phyloP scores from a whole-genome alignment of 2,888 invertebrate genomes.

The Halictus ligatus region DNA sequence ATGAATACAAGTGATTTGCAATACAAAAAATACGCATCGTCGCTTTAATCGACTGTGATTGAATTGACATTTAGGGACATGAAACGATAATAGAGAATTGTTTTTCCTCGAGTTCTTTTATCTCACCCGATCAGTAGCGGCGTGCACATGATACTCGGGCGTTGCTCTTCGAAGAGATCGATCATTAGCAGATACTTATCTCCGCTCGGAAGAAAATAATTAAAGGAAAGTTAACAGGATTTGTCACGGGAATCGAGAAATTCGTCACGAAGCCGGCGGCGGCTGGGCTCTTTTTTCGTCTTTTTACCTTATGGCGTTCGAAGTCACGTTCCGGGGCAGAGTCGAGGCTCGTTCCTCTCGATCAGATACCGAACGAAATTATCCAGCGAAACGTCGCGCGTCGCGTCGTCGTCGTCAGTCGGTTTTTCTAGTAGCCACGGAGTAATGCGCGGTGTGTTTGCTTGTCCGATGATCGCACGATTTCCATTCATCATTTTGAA shows the following conservation, averaged over 20 bases:
- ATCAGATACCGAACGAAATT: slow-evolving; percentile 48
- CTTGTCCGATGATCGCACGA: slow-evolving; percentile 32
- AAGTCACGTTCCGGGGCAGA: neutral
- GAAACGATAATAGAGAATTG: neutral
- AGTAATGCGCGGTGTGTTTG: slow-evolving; percentile 25
- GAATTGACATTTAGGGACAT: neutral
- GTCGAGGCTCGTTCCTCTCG: slow-evolving; percentile 18
- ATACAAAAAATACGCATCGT: neutral
- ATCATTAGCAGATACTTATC: slow-evolving; percentile 8
- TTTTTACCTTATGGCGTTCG: slow-evolving; percentile 9
- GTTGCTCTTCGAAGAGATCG: neutral
- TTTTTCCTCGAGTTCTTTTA: neutral
- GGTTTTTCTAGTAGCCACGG: slow-evolving; percentile 32
- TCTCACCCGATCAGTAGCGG: neutral
- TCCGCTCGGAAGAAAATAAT: slow-evolving; percentile 17
- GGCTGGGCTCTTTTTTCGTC: neutral
- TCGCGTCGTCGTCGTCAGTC: neutral
- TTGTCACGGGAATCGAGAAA: slow-evolving; percentile 37
- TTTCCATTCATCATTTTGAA: slow-evolving; percentile 58
- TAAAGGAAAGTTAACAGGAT: slow-evolving; percentile 32
- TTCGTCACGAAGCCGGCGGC: slow-evolving; percentile 18
- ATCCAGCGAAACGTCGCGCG: slow-evolving; percentile 34
- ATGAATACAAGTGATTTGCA: neutral
- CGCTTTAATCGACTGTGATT: neutral
- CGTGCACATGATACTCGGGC: neutral